Evolutionary conservation across 2,888 invertebrate species (phyloP), one percentile per base, ranked within the genome.

Genomic region (Eucriotettix oculatus): DNA sequence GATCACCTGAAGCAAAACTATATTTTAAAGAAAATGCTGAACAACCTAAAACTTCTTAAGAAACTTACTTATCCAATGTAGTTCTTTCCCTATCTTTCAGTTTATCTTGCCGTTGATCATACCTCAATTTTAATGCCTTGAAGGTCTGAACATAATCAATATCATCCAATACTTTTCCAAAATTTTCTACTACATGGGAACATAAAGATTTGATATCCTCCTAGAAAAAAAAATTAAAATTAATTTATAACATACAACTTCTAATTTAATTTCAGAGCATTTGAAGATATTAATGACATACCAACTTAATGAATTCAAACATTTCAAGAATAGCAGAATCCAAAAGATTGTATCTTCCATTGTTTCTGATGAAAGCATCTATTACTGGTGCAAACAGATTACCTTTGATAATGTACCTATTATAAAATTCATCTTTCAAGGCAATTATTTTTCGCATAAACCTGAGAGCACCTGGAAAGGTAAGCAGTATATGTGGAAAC

Each of bases 91-190:
- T 81, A 73, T 92, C 93, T 75, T 90, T 92, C 65, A 90, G 74
- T 73, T 91, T 86, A 71, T 94, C 93, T 74, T 90, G 90, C 73
- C 92, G 88, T 73, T 94, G 93, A 72, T 94, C 93, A 70, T 93
- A 94, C 65, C 90, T 83, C 67, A 83, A 75, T 76, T 91, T 92
- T 67, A 98, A 79, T 66, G 90, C 86, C 76, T 93, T 92, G 76
- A 99, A 99, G 44, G 98, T 98, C 78, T 95, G 94, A 70, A 99
- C 98, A 78, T 99, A 99, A 73, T 91, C 90, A 69, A 98, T 88
- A 71, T 90, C 87, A 73, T 96, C 94, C 71, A 99, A 79, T 68
- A 90, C 86, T 76, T 93, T 92, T 68, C 92, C 91, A 75, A 94
- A 98, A 75, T 90, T 93, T 76, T 98, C 97, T 67, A 97, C 92